phyloP scores from a whole-genome alignment of 1,140 invertebrate species.

The Drosophila novamexicana region DNA sequence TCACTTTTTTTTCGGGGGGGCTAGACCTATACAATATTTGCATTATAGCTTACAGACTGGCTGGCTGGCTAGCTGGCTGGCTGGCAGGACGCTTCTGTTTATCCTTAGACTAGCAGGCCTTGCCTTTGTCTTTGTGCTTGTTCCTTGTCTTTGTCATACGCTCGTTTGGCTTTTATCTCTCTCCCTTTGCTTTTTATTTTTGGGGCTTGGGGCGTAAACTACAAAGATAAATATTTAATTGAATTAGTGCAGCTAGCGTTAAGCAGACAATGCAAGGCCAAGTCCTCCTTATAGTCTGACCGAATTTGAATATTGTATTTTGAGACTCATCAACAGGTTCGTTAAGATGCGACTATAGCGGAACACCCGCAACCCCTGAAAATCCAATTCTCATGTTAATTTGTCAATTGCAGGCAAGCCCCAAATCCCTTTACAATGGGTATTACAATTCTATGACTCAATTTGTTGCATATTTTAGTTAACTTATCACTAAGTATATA shows the following conservation, averaged over 20 bases:
- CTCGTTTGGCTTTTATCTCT: conserved; percentile 47
- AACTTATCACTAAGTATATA: not conserved
- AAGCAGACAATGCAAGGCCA: conserved; percentile 72
- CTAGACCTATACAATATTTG: conserved; percentile 75
- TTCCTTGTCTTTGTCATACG: conserved; percentile 56
- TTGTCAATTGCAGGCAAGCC: conserved; percentile 64
- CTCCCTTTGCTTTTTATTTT: conserved; percentile 15
- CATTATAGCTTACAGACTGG: conserved; percentile 61
- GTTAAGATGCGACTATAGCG: conserved; percentile 51
- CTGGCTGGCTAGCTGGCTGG: conserved; percentile 12
- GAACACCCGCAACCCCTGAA: conserved; percentile 4
- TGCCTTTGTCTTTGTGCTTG: conserved; percentile 50
- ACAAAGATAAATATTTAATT: conserved; percentile 83
- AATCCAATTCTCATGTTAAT: conserved; percentile 72
- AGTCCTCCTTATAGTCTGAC: conserved; percentile 28
- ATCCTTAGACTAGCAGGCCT: conserved; percentile 57
- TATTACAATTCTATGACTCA: not conserved
- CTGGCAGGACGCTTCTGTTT: conserved; percentile 53
- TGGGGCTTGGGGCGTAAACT: conserved; percentile 43
- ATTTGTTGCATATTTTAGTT: not conserved
- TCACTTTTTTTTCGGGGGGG: conserved; percentile 35
- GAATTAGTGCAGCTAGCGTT: conserved; percentile 81
- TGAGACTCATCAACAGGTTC: conserved; percentile 77
- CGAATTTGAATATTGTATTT: conserved; percentile 71
- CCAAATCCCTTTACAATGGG: not conserved